Evolutionary conservation across 1,140 invertebrate species (phyloP).

Genomic region (Apolygus lucorum): DNA sequence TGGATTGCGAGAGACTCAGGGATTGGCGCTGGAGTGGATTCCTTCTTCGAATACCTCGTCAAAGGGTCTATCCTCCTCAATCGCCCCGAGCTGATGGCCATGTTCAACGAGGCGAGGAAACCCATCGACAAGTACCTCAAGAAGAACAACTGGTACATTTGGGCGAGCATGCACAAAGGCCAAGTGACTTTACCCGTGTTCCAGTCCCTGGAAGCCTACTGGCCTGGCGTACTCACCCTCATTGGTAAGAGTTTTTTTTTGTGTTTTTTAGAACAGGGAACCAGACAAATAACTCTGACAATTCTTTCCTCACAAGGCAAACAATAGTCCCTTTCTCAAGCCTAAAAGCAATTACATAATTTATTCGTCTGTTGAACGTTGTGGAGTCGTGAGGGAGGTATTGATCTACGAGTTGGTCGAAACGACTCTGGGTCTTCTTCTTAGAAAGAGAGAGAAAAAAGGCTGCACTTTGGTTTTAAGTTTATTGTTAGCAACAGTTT

Average conservation of each 20-base stretch:
- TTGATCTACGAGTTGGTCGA: no score
- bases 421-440: no score
- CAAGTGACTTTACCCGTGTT: constrained; percentile 93
- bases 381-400: no score
- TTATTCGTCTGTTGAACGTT: no score
- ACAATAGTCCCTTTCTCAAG: neutral
- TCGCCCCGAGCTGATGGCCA: constrained; percentile 78
- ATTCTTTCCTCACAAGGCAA: constrained; percentile 16
- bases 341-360: no score
- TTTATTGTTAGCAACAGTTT: no score
- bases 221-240: constrained; percentile 91
- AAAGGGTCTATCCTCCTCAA: constrained; percentile 67
- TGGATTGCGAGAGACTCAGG: constrained; percentile 97
- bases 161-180: constrained; percentile 93
- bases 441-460: no score
- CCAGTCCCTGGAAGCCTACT: constrained; percentile 96
- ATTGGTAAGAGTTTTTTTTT: constrained; percentile 64
- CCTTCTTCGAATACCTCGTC: constrained; percentile 97
- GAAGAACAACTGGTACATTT: constrained; percentile 91
- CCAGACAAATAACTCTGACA: neutral
- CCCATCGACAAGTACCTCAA: constrained; percentile 77
- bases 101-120: constrained; percentile 75
- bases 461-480: no score
- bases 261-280: no score
- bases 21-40: constrained; percentile 90